phyloP scores from a whole-genome alignment of 2,888 invertebrate species.

The Nemurella pictetii region DNA sequence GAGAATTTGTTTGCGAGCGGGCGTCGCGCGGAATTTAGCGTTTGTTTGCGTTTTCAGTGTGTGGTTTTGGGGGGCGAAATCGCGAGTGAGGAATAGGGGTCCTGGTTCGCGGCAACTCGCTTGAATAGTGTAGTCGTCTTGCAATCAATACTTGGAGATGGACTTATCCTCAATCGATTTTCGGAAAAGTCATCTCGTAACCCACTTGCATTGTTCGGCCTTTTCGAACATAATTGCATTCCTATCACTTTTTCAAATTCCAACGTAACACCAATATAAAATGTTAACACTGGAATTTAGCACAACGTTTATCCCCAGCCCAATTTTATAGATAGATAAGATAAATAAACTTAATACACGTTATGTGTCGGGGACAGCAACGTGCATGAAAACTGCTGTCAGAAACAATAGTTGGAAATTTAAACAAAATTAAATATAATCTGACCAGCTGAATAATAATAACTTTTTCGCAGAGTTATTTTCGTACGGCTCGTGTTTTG shows the following conservation, averaged over 20 bases:
- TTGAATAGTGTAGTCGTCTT: too few species aligned
- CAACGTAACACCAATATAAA: background rate
- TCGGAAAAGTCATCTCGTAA: background rate
- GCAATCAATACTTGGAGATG: background rate
- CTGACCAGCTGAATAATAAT: too few species aligned
- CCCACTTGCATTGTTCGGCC: background rate
- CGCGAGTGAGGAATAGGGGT: too few species aligned
- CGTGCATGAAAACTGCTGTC: background rate
- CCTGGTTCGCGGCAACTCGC: too few species aligned
- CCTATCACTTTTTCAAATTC: too few species aligned
- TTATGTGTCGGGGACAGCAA: background rate
- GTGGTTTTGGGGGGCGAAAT: too few species aligned
- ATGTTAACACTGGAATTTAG: background rate
- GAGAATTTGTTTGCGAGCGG: background rate
- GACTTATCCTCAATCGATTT: background rate
- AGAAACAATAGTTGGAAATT: too few species aligned
- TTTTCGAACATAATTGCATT: background rate
- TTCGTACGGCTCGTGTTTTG: too few species aligned
- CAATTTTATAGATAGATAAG: background rate
- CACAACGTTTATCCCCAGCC: background rate
- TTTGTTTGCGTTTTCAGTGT: too few species aligned
- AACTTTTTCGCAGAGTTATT: too few species aligned
- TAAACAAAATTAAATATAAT: too few species aligned
- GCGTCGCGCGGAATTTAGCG: too few species aligned
- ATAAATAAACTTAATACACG: background rate